Evolutionary conservation across 2,113 vertebrate species (phyloP).

Genomic region (Motacilla alba): DNA sequence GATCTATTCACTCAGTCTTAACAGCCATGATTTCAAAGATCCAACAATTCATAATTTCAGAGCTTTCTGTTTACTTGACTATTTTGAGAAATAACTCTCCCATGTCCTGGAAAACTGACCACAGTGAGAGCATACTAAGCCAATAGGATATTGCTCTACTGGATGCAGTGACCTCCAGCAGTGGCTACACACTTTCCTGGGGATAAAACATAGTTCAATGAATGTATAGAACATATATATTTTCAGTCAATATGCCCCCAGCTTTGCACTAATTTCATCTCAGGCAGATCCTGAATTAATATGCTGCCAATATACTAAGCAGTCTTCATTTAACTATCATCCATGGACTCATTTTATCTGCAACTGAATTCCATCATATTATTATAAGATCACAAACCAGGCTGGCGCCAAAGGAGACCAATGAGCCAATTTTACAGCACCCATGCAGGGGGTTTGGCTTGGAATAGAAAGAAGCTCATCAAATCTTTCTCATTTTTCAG

Average conservation of each 20-base stretch:
- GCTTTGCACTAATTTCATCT: neutral
- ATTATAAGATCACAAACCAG: neutral
- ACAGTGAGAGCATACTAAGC: neutral
- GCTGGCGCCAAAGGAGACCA: neutral
- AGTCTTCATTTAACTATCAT: neutral
- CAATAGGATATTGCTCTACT: neutral
- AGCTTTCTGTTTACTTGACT: neutral
- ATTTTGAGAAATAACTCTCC: neutral
- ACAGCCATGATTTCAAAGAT: neutral
- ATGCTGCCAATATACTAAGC: neutral
- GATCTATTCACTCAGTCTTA: neutral
- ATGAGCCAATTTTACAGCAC: neutral
- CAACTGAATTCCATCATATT: neutral
- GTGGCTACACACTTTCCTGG: neutral
- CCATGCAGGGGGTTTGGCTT: neutral
- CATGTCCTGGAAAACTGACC: neutral
- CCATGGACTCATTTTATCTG: neutral
- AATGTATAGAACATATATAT: rapidly evolving
- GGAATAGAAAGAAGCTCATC: neutral
- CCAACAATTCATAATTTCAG: neutral
- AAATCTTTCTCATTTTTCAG: neutral
- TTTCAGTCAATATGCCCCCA: neutral
- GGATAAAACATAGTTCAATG: neutral
- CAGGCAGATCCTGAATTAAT: neutral
- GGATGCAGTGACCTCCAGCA: neutral